Evolutionary conservation across 2,888 invertebrate species (phyloP).

Genomic region (Euclidia mi): DNA sequence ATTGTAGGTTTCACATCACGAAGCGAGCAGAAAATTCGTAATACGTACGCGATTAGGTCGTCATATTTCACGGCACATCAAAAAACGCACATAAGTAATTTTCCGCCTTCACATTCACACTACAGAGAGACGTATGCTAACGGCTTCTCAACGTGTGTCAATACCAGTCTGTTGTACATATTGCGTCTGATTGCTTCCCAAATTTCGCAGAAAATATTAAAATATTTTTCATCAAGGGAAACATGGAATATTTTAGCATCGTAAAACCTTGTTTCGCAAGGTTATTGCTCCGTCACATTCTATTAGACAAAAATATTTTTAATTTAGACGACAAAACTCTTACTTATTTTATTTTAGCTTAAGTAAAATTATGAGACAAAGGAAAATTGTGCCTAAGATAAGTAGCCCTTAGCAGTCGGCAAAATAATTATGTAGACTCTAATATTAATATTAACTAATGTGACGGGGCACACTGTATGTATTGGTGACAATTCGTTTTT

Average conservation of each 20-base stretch:
- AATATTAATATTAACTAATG: too few species aligned
- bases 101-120: slow-evolving; percentile 35
- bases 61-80: slow-evolving; percentile 34
- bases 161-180: slow-evolving; percentile 43
- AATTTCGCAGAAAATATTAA: slow-evolving; percentile 45
- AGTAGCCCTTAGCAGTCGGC: not conserved
- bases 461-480: too few species aligned
- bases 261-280: slow-evolving; percentile 45
- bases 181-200: slow-evolving; percentile 19
- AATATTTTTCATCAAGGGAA: slow-evolving; percentile 49
- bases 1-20: not conserved
- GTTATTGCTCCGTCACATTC: slow-evolving; percentile 29
- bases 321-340: slow-evolving; percentile 14
- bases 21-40: not conserved
- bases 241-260: slow-evolving; percentile 48
- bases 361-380: slow-evolving; percentile 1
- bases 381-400: not conserved
- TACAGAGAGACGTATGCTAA: slow-evolving; percentile 34
- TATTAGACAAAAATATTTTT: slow-evolving; percentile 17
- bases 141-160: slow-evolving; percentile 45
- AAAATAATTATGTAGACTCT: not conserved
- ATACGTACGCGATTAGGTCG: too few species aligned
- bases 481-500: too few species aligned
- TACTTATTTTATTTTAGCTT: slow-evolving; percentile 8
- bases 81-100: slow-evolving; percentile 38